phyloP scores from a whole-genome alignment of 2,797 vertebrate species.

The Tapirus indicus region DNA sequence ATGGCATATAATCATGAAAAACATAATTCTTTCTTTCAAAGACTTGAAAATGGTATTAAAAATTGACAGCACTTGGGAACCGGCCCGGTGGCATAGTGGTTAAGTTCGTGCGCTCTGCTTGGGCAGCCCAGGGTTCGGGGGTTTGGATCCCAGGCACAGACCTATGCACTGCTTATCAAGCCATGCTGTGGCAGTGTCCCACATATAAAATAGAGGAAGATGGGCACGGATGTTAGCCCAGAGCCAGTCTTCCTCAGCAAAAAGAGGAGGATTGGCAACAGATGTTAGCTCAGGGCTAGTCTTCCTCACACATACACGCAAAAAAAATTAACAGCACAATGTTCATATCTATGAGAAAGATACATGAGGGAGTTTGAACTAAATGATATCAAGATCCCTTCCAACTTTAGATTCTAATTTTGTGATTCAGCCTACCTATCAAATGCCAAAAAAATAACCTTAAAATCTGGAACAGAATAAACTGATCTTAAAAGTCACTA shows the following conservation, averaged over 20 bases:
- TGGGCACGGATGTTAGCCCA: too few relatives aligned
- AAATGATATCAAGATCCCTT: not conserved
- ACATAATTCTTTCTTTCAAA: constrained; percentile 7
- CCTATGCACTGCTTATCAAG: too few relatives aligned
- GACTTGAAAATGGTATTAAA: not conserved
- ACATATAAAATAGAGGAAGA: too few relatives aligned
- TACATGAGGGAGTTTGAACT: not conserved
- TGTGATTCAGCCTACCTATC: not conserved
- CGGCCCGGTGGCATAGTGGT: too few relatives aligned
- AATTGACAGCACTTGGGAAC: not conserved
- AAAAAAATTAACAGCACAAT: not conserved
- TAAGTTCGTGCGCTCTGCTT: too few relatives aligned
- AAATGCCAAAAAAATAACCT: not conserved
- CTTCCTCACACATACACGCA: too few relatives aligned
- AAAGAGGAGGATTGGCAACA: too few relatives aligned
- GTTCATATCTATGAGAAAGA: not conserved
- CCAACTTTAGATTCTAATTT: not conserved
- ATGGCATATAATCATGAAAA: not conserved
- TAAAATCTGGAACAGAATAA: constrained; percentile 28
- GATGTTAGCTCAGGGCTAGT: too few relatives aligned
- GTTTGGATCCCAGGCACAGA: too few relatives aligned
- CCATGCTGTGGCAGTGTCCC: too few relatives aligned
- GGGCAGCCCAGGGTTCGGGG: too few relatives aligned
- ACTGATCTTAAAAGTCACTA: not conserved
- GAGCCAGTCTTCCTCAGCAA: too few relatives aligned